Base-by-base conservation (phyloP, 1,140 invertebrate species). In the Drosophila guanche region DNA sequence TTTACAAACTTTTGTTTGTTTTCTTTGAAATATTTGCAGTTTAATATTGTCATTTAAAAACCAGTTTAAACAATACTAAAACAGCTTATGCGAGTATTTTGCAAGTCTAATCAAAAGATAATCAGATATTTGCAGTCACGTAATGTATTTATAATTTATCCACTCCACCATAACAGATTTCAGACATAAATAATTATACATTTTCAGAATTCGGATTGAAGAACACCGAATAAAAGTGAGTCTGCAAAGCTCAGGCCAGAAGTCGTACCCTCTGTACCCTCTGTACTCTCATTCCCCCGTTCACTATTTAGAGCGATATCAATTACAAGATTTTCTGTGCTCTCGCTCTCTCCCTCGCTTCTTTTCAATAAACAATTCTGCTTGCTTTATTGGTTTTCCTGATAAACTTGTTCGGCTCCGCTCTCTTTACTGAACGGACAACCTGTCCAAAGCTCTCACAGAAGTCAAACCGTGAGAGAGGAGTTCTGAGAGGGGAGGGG, bases 381-480 rank as follows among this genome's bases (percentile, higher is more conserved):
- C 57, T 68, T 65, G 81, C 62, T 73, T 86, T 85, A 85, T 86
- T 86, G 80, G 63, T 71, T 86, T 81, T 85, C 83, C 81, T 72
- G 66, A 85, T 79, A 84, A 85, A 85, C 80, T 80, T 76, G 81
- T 85, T 85, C 77, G 77, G n/a, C 63, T 46, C 66, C 48, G 1
- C 4, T 10, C 33, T 37, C 33, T 37, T 10, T 50, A 46, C 8
- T 22, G 63, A 73, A 59, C 61, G 62, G 54, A 70, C 51, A 70
- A 58, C 40, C 75, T 75, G 71, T 65, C 53, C 50, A 45, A 55
- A 25, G 41, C 40, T 25, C 50, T 22, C 41, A 4, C 33, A 22
- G 16, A 52, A 20, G 29, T 37, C 10, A 22, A 29, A 25, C n/a
- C 42, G 33, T 25, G 33, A 6, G 33, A n/a, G 55, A 3, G 20